phyloP scores from a whole-genome alignment of 2,113 vertebrate genomes.

The Neotoma lepida region DNA sequence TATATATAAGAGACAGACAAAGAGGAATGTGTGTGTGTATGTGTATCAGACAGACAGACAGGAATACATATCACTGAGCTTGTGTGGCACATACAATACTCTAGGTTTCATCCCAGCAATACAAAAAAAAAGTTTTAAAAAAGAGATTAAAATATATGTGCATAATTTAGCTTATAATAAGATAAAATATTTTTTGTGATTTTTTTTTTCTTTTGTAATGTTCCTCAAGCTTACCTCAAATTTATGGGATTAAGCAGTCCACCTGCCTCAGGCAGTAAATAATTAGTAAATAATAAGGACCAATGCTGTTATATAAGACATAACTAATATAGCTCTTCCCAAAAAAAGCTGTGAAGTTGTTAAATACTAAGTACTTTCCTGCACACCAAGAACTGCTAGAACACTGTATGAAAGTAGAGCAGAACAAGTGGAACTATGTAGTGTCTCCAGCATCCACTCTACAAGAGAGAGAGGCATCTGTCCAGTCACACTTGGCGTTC shows the following conservation, averaged over 20 bases:
- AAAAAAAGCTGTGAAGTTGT: neutral
- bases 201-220: neutral
- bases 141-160: neutral
- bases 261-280: neutral
- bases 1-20: no score
- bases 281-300: neutral
- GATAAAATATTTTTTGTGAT: neutral
- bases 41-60: no score
- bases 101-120: neutral
- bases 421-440: neutral
- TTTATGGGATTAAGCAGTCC: neutral
- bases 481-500: neutral
- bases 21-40: no score
- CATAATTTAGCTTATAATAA: neutral
- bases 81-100: neutral
- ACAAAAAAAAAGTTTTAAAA: neutral
- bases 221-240: neutral
- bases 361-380: slow-evolving; percentile 35
- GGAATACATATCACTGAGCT: neutral
- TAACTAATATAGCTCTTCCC: neutral
- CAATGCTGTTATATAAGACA: neutral
- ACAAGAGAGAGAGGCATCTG: neutral
- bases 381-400: neutral
- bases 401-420: neutral
- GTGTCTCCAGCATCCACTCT: neutral